Evolutionary conservation across 2,797 vertebrate species (phyloP).

Genomic region (Alectoris magna): DNA sequence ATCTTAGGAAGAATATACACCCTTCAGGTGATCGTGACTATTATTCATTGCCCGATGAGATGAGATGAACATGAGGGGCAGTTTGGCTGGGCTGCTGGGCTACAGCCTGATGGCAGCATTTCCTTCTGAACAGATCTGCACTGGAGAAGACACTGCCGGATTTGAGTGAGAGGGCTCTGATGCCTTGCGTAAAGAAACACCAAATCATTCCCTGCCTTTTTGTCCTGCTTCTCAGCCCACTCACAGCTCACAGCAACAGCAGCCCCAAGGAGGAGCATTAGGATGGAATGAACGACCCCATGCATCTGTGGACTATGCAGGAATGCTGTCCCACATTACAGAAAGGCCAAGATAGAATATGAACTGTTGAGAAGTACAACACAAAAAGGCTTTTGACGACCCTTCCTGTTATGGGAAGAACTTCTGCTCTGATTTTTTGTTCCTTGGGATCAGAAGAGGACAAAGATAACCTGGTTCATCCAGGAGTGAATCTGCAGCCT

Average conservation of each 20-base stretch:
- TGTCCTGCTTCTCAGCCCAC: neutral
- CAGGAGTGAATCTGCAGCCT: rapidly evolving
- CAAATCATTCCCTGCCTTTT: neutral
- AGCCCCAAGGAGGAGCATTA: neutral
- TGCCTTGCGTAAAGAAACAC: neutral
- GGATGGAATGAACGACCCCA: neutral
- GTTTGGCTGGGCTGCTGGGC: neutral
- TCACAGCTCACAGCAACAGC: neutral
- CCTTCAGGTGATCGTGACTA: rapidly evolving
- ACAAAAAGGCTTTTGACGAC: neutral
- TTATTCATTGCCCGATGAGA: neutral
- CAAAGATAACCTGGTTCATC: neutral
- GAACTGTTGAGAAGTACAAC: neutral
- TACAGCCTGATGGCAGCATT: neutral
- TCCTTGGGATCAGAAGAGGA: neutral
- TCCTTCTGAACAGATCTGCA: neutral
- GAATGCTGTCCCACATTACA: neutral
- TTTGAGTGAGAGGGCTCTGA: neutral
- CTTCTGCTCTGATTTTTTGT: neutral
- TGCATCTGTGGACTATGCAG: neutral
- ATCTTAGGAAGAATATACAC: neutral
- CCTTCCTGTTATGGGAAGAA: rapidly evolving
- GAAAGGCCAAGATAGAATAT: conserved; percentile 18
- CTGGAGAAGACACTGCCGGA: neutral
- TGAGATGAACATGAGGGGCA: neutral